phyloP scores from a whole-genome alignment of 2,888 invertebrate genomes.

The Polia nebulosa region DNA sequence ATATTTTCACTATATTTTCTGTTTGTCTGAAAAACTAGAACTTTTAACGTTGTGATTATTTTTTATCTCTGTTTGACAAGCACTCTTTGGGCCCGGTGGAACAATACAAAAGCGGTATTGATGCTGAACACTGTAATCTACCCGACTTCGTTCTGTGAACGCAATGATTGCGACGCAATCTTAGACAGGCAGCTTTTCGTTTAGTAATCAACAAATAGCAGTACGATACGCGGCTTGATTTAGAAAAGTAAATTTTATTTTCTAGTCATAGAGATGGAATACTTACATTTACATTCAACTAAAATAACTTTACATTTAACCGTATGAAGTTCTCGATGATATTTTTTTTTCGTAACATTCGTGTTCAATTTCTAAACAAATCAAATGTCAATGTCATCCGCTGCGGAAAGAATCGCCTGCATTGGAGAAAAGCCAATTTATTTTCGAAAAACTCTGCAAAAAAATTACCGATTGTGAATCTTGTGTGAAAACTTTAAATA shows the following conservation, averaged over 20 bases:
- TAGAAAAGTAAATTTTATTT: neutral
- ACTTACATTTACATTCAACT: neutral
- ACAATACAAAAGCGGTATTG: neutral
- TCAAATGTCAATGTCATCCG: constrained; percentile 66
- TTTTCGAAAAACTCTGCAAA: constrained; percentile 62
- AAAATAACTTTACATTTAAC: too few species aligned
- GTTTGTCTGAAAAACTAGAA: neutral
- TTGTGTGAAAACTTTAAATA: constrained; percentile 65
- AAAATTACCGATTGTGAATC: constrained; percentile 58
- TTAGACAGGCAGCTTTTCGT: constrained; percentile 42
- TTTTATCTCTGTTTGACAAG: constrained; percentile 15
- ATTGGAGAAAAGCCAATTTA: constrained; percentile 74
- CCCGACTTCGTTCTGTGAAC: neutral
- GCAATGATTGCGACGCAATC: neutral
- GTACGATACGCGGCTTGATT: too few species aligned
- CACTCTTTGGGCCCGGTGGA: neutral
- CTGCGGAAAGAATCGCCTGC: constrained; percentile 69
- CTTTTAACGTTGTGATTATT: neutral
- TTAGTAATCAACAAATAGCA: neutral
- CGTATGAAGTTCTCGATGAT: neutral
- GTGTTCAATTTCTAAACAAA: constrained; percentile 52
- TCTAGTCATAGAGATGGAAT: neutral
- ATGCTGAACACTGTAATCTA: neutral
- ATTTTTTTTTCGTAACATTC: neutral
- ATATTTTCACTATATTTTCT: too few species aligned